Evolutionary conservation across 30 jellyfish, hydroid and myxozoan genomes (phyloP).

Genomic region (Haliclystus octoradiatus): DNA sequence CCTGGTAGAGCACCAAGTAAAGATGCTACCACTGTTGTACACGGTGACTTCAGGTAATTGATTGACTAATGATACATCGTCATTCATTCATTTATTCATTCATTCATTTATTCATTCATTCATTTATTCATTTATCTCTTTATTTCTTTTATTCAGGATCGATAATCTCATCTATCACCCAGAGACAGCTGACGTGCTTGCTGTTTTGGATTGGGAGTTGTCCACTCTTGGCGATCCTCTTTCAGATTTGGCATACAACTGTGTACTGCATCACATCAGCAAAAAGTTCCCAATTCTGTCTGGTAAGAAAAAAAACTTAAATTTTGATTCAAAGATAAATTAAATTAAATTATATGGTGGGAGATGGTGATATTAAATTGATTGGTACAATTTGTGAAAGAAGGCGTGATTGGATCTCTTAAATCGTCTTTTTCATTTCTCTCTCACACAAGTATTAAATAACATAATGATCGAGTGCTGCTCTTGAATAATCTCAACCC

Average conservation of each 20-base stretch:
- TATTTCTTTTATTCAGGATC: slow-evolving; percentile 22
- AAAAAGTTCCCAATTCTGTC: slow-evolving; percentile 43
- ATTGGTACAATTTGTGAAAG: no score
- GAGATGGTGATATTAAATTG: no score
- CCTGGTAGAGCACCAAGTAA: slow-evolving; percentile 47
- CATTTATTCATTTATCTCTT: no score
- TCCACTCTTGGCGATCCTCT: slow-evolving; percentile 92
- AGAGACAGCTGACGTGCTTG: slow-evolving; percentile 44
- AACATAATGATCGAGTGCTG: no score
- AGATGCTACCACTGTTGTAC: slow-evolving; percentile 52
- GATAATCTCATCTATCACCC: slow-evolving; percentile 73
- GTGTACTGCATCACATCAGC: slow-evolving; percentile 44
- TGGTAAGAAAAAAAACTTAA: slow-evolving; percentile 1
- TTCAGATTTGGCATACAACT: slow-evolving; percentile 79
- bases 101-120: no score
- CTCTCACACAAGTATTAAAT: no score
- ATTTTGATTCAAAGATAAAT: not conserved
- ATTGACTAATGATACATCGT: not conserved
- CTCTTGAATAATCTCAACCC: no score
- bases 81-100: no score
- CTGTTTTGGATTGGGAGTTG: slow-evolving; percentile 91
- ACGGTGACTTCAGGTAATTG: slow-evolving; percentile 83
- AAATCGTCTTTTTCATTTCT: no score
- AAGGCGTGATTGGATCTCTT: no score
- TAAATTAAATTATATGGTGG: not conserved